A percentile compares a stretch with the other conserved stretches of the same genome.
Conservation (phyloP, 2,113 vertebrate genomes). For the Perognathus longimembris region DNA sequence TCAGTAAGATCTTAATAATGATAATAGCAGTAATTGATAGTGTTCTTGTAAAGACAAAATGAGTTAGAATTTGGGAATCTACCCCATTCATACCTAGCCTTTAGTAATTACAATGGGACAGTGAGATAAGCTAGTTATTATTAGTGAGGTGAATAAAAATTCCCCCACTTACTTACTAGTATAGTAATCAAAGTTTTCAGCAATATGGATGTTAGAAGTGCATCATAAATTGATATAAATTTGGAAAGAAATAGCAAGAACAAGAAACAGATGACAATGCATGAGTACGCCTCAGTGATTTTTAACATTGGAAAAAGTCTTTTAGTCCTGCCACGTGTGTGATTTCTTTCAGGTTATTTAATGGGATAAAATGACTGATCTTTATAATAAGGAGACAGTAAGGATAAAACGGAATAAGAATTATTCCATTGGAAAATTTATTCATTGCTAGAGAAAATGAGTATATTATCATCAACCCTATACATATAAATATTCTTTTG, state of each 20-base stretch:
- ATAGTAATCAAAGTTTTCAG: not conserved
- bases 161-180: not conserved
- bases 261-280: not conserved
- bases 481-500: not conserved
- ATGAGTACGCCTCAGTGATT: not conserved
- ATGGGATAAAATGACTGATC: not conserved
- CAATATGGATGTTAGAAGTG: not conserved
- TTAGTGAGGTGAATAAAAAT: not conserved
- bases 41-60: not conserved
- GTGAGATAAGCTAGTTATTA: not conserved
- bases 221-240: not conserved
- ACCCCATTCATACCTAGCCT: not conserved
- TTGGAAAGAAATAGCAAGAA: not conserved
- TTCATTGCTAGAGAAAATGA: not conserved
- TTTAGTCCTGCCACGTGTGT: not conserved
- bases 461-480: not conserved
- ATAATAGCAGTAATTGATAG: not conserved
- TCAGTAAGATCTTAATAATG: not conserved
- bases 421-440: constrained; percentile 8
- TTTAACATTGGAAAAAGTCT: not conserved
- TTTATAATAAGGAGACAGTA: not conserved
- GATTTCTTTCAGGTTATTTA: constrained; percentile 3
- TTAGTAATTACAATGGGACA: not conserved
- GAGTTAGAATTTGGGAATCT: not conserved
- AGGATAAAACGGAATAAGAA: not conserved